Conservation (phyloP, 2,888 invertebrate genomes). For the Coelopa pilipes region DNA sequence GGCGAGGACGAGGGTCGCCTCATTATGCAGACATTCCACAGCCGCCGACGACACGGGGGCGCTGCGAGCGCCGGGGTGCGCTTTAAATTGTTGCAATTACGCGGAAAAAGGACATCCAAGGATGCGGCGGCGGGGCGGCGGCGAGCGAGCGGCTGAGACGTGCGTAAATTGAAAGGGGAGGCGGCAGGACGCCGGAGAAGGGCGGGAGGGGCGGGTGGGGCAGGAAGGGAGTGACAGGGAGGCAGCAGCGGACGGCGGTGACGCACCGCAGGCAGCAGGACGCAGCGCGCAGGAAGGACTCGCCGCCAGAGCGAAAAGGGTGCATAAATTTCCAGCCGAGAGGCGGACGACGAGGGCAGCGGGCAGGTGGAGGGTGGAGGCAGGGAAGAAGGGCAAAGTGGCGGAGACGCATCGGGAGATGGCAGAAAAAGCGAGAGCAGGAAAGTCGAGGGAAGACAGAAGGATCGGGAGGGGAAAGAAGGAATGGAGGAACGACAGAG, state of each 20-base stretch:
- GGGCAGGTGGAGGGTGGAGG: too few species aligned
- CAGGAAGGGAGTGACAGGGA: neutral
- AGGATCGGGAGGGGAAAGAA: too few species aligned
- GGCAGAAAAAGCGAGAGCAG: too few species aligned
- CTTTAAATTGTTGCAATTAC: constrained; percentile 18
- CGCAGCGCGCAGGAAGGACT: neutral
- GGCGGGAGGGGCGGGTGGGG: neutral
- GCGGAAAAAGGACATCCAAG: neutral
- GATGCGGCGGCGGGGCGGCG: neutral
- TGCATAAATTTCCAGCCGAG: too few species aligned
- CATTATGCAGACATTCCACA: constrained; percentile 2
- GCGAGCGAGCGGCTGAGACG: neutral
- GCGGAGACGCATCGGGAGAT: too few species aligned
- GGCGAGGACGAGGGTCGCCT: neutral
- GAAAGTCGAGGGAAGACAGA: too few species aligned
- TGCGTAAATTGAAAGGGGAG: constrained; percentile 5
- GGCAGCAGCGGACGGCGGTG: neutral
- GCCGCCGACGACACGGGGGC: neutral
- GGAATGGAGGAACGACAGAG: too few species aligned
- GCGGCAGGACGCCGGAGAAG: neutral
- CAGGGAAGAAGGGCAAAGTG: too few species aligned
- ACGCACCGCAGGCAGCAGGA: neutral
- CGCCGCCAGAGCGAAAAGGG: neutral
- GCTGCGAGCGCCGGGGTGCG: neutral
- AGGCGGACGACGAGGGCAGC: too few species aligned